Percentiles rank a stretch among this genome's conserved stretches.
Evolutionary conservation across 2,797 vertebrate genomes (phyloP).

Genomic region (Linurgus olivaceus): DNA sequence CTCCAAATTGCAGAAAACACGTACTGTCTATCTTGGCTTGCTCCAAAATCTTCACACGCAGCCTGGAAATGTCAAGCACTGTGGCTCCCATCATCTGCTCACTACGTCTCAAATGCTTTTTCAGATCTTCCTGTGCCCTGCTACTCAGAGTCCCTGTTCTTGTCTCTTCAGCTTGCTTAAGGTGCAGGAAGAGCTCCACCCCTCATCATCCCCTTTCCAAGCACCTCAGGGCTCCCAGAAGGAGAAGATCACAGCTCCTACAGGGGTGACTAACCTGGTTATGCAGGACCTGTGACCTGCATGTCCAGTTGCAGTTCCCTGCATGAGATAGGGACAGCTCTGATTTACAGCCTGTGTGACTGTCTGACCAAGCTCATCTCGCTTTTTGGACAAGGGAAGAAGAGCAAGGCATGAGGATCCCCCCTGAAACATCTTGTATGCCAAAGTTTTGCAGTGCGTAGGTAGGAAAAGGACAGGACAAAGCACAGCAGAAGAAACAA

Average conservation of each 20-base stretch:
- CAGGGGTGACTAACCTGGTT: background rate
- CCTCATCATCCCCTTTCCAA: background rate
- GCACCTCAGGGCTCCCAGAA: background rate
- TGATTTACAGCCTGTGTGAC: background rate
- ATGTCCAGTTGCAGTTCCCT: background rate
- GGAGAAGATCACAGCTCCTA: background rate
- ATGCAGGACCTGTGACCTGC: background rate
- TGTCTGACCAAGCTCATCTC: background rate
- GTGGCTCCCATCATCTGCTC: background rate
- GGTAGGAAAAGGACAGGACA: background rate
- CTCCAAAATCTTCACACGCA: background rate
- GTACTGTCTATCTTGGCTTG: rapidly evolving
- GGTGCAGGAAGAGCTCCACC: background rate
- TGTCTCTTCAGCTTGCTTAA: background rate
- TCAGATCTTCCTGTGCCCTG: background rate
- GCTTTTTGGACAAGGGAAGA: background rate
- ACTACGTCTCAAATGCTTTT: background rate
- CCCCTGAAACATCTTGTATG: rapidly evolving
- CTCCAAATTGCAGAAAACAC: background rate
- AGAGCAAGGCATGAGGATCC: rapidly evolving
- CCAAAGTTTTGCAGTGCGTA: rapidly evolving
- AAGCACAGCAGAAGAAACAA: background rate
- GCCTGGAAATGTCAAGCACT: background rate
- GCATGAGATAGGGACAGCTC: rapidly evolving
- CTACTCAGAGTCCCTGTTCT: background rate